These are phyloP conservation scores for Ptyas mucosa DNA, from an alignment of 2,113 vertebrate genomes.

Conservation along the genomic window DNA sequence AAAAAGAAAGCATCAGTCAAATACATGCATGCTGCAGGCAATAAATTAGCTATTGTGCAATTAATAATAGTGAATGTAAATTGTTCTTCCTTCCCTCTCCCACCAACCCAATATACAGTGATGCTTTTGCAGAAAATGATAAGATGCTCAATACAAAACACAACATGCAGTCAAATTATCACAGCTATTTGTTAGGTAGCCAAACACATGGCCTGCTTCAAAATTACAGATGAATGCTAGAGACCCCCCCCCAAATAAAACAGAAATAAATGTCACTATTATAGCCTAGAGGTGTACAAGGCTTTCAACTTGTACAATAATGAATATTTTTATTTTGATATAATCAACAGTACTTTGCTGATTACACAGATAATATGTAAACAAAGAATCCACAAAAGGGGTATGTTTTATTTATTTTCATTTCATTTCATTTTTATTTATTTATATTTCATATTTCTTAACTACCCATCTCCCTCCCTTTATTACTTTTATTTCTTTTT, in stretches of 20 bases:
- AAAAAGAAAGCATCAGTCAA: constrained; percentile 80
- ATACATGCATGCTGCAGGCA: constrained; percentile 82
- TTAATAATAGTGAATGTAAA: constrained; percentile 34
- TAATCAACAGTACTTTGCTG: not conserved
- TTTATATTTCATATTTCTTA: not conserved
- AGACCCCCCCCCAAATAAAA: not conserved
- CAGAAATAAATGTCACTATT: not conserved
- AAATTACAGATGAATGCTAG: not conserved
- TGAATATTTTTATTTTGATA: not conserved
- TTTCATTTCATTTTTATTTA: not conserved
- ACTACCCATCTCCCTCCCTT: not conserved
- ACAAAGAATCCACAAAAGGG: not conserved
- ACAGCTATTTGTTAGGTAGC: not conserved
- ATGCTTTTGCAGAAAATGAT: constrained; percentile 58
- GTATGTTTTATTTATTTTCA: not conserved
- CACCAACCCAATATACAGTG: constrained; percentile 23
- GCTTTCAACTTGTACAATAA: not conserved
- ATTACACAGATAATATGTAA: not conserved
- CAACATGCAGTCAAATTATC: not conserved
- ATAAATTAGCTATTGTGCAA: constrained; percentile 61
- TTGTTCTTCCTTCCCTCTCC: not conserved
- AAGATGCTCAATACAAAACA: constrained; percentile 27
- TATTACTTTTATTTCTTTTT: not conserved
- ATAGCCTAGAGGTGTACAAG: not conserved
- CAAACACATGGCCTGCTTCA: not conserved